Base-by-base conservation (phyloP, 2,113 vertebrate genomes). In the Chunga burmeisteri region DNA sequence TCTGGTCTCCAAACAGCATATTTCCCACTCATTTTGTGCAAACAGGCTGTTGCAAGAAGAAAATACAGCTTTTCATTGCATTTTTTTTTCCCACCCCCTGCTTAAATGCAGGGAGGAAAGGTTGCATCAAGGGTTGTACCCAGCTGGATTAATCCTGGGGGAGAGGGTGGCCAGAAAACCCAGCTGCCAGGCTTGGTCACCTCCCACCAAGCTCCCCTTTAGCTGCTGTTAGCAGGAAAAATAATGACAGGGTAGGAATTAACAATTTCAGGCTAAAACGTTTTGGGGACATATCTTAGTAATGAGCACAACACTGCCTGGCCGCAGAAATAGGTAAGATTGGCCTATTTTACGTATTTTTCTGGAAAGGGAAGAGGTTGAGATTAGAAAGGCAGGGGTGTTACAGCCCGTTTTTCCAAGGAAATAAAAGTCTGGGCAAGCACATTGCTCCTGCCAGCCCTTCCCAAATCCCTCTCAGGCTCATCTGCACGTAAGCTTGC, bases 261-360 rank as follows among this genome's bases (percentile, higher is more conserved):
- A 70, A 74, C 25, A 19, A 9, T 58, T 55, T 49, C 40, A 34
- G 88, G 47, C 6, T 40, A 29, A 55, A 78, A 16, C 5, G 29
- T 53, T 52, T 62, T 7, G 36, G 61, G 32, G 40, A 11, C 17
- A 1, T 19, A 23, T 13, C 22, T 53, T 72, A 26, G 42, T 7
- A 27, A 70, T 1, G 6, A 40, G 11, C 23, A 53, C 0, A 0
- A 30, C 1, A 5, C 32, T 81, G 23, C 4, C 36, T 70, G 63
- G 16, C 50, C 87, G 46, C 81, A 93, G 78, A 36, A 78, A 62
- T 3, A 30, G 20, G 34, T 4, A 56, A 40, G 2, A 8, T 53
- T 52, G 62, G 9, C 42, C 10, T 46, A 10, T 47, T 58, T 36
- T 10, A 52, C 7, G 16, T 32, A 17, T 53, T 71, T 73, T 73